Evolutionary conservation across 2,888 invertebrate species (phyloP), one percentile per base, ranked within the genome.

Genomic region (Allolobophora icterica): DNA sequence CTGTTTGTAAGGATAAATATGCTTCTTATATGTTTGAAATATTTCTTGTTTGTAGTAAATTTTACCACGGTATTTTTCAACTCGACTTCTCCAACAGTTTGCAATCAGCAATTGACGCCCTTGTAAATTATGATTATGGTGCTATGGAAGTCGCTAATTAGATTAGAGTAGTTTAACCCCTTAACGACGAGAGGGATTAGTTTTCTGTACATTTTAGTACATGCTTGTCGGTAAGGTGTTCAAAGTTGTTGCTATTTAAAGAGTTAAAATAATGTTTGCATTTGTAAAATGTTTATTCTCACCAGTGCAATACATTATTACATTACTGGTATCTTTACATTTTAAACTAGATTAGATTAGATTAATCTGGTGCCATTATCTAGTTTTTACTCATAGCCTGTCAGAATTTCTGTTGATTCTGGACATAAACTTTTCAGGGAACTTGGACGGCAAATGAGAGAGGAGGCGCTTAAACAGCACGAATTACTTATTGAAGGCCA

Each of bases 401-500:
- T 52, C 52, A 52, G 52, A 19, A 52, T 52, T 58, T 58, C 58
- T 24, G 30, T 58, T 58, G 58, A 30, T 58, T 24, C 58, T 30
- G 24, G 58, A 30, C 19, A 45, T 19, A 19, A 13, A 45, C 38
- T 90, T 92, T 91, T 13, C 93, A 95, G 95, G 89, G 98, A 98
- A 94, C 95, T 98, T 91, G 96, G 96, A 42, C 94, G 94, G 89
- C 93, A 95, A 92, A 94, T 94, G 84, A 93, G 95, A 71, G 96
- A 95, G 92, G 96, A 96, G 91, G 97, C 97, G 0, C 97, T 97
- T 93, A 96, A 97, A 92, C 95, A 96, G 91, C 97, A 97, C 0
- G 97, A 97, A 94, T 95, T 98, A 21, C 96, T 97, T 91, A 97
- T 97, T 94, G 97, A 97, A 93, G 99, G 99, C 96, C 93, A 93